phyloP scores from a whole-genome alignment of 2,797 vertebrate species.

The Ciconia nigra region DNA sequence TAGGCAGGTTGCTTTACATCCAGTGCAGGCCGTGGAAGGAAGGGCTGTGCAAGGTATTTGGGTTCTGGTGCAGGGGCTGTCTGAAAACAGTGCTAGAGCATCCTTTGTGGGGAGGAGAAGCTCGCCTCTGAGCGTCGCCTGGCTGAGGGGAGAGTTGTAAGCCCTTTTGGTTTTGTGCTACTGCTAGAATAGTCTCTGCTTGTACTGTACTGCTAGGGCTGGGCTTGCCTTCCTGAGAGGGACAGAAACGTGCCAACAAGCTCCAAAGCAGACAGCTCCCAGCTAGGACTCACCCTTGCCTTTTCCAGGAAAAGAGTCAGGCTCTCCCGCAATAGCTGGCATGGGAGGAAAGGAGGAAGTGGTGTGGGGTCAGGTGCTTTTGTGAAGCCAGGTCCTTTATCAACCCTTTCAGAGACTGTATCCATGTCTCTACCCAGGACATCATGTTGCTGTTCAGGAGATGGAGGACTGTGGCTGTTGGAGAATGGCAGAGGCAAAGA shows the following conservation, averaged over 20 bases:
- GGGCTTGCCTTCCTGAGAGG: background rate
- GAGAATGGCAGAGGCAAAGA: background rate
- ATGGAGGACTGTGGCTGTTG: background rate
- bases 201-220: background rate
- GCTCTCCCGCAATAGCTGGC: background rate
- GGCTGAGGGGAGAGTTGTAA: background rate
- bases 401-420: background rate
- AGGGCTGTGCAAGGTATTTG: background rate
- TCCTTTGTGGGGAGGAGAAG: background rate
- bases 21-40: background rate
- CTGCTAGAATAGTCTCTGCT: background rate
- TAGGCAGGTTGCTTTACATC: background rate
- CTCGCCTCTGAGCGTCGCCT: background rate
- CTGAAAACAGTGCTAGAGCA: background rate
- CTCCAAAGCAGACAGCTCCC: background rate
- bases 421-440: accelerated
- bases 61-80: background rate
- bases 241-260: background rate
- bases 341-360: background rate
- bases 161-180: background rate
- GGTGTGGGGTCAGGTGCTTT: background rate
- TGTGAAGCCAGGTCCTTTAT: background rate
- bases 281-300: accelerated
- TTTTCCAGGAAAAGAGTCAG: background rate
- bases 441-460: background rate